Evolutionary conservation across 2,113 vertebrate genomes (phyloP), one percentile per base, ranked within the genome.

Genomic region (Mixornis gularis): DNA sequence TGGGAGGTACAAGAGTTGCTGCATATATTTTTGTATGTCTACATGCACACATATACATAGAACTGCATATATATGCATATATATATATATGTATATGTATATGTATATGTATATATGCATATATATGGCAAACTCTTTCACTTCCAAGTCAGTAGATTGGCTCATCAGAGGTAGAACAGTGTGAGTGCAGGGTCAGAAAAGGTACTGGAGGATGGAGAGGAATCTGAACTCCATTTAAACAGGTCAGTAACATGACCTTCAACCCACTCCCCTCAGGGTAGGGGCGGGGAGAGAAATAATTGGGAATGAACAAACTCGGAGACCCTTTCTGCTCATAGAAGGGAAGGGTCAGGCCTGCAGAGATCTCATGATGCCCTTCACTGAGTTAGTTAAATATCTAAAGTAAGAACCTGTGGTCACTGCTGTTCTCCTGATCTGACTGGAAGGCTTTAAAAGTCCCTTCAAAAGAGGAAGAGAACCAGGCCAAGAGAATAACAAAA

Each of bases 241-340:
- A 87, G 79, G 82, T 93, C 81, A 91, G 30, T 51, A 70, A 81
- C 63, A 78, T 58, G 90, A 94, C 92, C 94, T 96, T 95, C 90
- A 93, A 46, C 29, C 29, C 55, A 44, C 14, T n/a, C 12, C 83
- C 90, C 94, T 73, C 74, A 62, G 84, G 73, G 48, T 3, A 95
- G 77, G 52, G 82, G 82, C 51, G 92, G 81, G 52, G 81, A 90
- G 60, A 94, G 52, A 62, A 86, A 40, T 91, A 95, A 40, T 40
- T 79, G 34, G 81, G 44, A 90, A 84, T 59, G n/a, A 94, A 89
- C 83, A 78, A 94, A 89, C 63, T 79, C 64, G 3, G 71, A 55
- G 52, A 72, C 60, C 72, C 66, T 70, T 85, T 89, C 64, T 93
- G 71, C 79, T 71, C 46, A 48, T 15, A 65, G 71, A 93, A 74